Base-by-base conservation (phyloP, 2,797 vertebrate species). In the Morus bassanus region DNA sequence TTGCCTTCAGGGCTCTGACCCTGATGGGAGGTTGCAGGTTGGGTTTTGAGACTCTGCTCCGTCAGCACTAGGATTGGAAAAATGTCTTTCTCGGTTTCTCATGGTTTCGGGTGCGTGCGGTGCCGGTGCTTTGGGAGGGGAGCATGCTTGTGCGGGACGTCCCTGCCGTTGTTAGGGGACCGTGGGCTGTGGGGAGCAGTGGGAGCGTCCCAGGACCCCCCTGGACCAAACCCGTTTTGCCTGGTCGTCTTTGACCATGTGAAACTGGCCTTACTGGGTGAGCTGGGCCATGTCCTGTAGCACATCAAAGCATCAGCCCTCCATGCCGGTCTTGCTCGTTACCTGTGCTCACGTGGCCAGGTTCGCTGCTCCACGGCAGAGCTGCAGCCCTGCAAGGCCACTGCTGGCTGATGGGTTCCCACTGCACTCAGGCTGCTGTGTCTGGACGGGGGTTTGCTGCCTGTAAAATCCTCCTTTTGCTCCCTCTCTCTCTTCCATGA, bases 301-400 rank as follows among this genome's bases (percentile, higher is more conserved):
- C 69, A 18, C 3, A 1, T 51, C 0, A 0, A 21, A 65, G 48
- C 3, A 1, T 16, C 50, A 37, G 68, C 25, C 56, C 56, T 72
- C 2, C 2, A 0, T 11, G 16, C 60, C 11, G 2, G 30, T 41
- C 41, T 31, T 8, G 46, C 74, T 51, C 21, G 0, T 57, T 15
- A 9, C 24, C n/a, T 13, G 3, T 35, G 31, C 23, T 75, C 50
- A 14, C n/a, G 10, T 0, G 6, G 59, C n/a, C 0, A 4, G 11
- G 6, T 69, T 84, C 0, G 0, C 51, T 31, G 59, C 68, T 76
- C 85, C 0, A 0, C 1, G 2, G 27, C 7, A 0, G 64, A 81
- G 68, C 57, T 74, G 48, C 67, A 85, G 79, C 57, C 35, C 33
- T 18, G 11, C 65, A 84, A 87, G 28, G 65, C 33, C 1, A 0